Conservation (phyloP, 2,797 vertebrate species). For the Sternotherus odoratus region DNA sequence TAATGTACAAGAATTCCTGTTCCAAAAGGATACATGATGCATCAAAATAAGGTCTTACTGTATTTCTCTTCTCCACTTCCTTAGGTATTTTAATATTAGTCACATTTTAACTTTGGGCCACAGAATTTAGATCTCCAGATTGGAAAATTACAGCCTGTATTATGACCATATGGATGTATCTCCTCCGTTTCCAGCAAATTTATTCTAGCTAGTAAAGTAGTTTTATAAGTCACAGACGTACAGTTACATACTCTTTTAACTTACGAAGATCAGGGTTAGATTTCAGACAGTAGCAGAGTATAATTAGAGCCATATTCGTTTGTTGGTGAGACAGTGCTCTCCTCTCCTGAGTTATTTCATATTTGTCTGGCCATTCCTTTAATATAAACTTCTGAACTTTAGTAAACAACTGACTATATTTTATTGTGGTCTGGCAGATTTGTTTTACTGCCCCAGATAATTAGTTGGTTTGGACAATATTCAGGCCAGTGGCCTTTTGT, state of each 20-base stretch:
- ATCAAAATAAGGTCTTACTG: background rate
- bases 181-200: background rate
- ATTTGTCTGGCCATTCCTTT: conserved; percentile 43
- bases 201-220: rapidly evolving
- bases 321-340: background rate
- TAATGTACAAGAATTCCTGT: background rate
- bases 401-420: conserved; percentile 34
- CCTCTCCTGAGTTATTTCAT: conserved; percentile 40
- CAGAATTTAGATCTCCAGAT: background rate
- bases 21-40: background rate
- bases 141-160: background rate
- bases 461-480: conserved; percentile 23
- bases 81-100: background rate
- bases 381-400: conserved; percentile 14
- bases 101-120: background rate
- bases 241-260: background rate
- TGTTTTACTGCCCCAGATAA: conserved; percentile 27
- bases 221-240: background rate
- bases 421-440: conserved; percentile 28
- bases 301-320: background rate
- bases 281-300: background rate
- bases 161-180: background rate
- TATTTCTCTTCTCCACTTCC: background rate
- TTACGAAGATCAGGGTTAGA: background rate
- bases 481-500: background rate